These are phyloP conservation scores for Melanerpes aurifrons DNA, from an alignment of 2,113 vertebrate genomes.

Conservation along the genomic window DNA sequence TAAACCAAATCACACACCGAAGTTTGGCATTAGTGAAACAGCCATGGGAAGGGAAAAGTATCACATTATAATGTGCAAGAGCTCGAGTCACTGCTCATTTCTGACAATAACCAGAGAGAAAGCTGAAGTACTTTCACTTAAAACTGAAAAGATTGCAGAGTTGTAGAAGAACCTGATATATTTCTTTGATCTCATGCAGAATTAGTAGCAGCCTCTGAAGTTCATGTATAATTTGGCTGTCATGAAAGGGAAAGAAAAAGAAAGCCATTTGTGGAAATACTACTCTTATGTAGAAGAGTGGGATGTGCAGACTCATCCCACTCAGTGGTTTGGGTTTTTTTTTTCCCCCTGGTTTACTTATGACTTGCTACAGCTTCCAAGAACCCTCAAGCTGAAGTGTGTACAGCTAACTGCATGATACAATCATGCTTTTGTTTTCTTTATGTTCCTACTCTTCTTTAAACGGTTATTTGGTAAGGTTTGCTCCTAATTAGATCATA, in stretches of 20 bases:
- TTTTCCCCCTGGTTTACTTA: background rate
- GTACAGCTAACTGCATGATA: background rate
- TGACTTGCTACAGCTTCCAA: background rate
- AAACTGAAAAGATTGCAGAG: background rate
- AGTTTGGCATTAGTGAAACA: background rate
- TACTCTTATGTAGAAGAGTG: background rate
- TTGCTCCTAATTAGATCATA: constrained; percentile 13
- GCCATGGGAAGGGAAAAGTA: background rate
- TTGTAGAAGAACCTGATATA: background rate
- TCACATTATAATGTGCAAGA: background rate
- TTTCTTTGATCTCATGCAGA: background rate
- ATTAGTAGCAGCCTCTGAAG: constrained; percentile 16
- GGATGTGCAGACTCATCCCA: background rate
- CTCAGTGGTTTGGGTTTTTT: background rate
- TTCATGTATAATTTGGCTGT: constrained; percentile 1
- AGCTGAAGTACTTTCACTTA: constrained; percentile 1
- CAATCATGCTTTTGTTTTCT: background rate
- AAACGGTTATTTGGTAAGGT: background rate
- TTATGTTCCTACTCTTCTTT: background rate
- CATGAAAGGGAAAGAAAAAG: background rate
- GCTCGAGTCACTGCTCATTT: background rate
- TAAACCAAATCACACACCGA: background rate
- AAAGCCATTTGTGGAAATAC: constrained; percentile 11
- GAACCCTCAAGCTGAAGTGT: background rate
- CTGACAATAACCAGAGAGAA: background rate